Conservation (phyloP, 2,797 vertebrate species). For the Pseudochaenichthys georgianus region DNA sequence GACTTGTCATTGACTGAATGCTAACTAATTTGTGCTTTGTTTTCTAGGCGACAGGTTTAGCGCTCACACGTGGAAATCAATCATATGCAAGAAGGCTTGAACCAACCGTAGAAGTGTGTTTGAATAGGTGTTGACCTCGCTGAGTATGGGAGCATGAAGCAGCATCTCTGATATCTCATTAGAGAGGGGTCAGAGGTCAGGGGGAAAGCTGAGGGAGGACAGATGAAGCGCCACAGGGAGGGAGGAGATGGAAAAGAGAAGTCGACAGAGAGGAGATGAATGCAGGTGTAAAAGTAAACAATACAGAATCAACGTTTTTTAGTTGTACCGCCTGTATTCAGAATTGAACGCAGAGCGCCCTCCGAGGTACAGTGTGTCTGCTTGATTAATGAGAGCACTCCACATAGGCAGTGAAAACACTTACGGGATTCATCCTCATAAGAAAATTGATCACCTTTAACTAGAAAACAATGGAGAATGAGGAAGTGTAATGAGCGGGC, state of each 20-base stretch:
- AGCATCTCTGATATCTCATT: constrained; percentile 70
- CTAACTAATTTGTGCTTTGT: not conserved
- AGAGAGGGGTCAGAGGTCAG: constrained; percentile 69
- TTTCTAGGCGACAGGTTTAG: constrained; percentile 30
- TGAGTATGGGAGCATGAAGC: constrained; percentile 52
- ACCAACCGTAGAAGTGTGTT: constrained; percentile 32
- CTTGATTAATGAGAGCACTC: constrained; percentile 79
- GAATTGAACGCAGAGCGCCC: constrained; percentile 33
- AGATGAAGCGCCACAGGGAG: constrained; percentile 66
- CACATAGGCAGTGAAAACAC: constrained; percentile 65
- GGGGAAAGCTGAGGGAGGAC: constrained; percentile 68
- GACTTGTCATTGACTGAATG: too few species aligned
- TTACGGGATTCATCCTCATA: constrained; percentile 69
- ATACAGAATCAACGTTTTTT: constrained; percentile 41
- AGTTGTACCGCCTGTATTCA: constrained; percentile 53
- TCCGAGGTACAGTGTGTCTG: constrained; percentile 67
- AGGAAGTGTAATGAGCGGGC: constrained; percentile 71
- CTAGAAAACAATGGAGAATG: constrained; percentile 76
- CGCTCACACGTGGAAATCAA: constrained; percentile 22
- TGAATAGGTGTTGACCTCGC: constrained; percentile 48
- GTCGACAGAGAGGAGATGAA: constrained; percentile 34
- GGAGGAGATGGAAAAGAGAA: constrained; percentile 46
- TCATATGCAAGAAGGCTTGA: not conserved
- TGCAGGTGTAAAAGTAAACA: constrained; percentile 26
- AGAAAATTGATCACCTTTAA: constrained; percentile 83